phyloP scores from a whole-genome alignment of 2,797 vertebrate species.

The Buphagus erythrorhynchus region DNA sequence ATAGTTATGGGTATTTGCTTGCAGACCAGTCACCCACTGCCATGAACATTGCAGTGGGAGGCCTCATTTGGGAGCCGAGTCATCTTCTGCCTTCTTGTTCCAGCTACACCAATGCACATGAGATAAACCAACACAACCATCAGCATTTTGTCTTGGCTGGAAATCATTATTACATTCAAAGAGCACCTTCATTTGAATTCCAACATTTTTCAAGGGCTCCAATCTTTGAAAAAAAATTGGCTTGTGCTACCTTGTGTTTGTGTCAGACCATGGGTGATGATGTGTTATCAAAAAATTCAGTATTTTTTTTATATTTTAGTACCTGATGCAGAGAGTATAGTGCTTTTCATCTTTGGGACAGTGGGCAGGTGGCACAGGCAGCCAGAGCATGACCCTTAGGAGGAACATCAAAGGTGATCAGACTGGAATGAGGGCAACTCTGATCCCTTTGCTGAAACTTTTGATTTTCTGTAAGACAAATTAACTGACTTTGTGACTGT shows the following conservation, averaged over 20 bases:
- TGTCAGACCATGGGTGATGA: background rate
- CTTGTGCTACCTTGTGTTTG: background rate
- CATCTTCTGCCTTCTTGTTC: background rate
- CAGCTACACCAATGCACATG: background rate
- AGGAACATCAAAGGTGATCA: background rate
- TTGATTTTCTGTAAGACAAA: background rate
- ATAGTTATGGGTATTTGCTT: background rate
- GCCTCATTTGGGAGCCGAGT: background rate
- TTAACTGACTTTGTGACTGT: background rate
- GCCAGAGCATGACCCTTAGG: no score
- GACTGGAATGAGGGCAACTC: background rate
- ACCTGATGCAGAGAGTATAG: background rate
- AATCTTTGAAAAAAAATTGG: background rate
- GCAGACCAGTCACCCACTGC: background rate
- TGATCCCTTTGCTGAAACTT: background rate
- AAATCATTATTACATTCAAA: background rate
- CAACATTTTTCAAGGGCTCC: background rate
- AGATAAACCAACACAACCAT: background rate
- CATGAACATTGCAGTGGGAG: background rate
- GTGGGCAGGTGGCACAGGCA: background rate
- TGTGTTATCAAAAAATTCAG: accelerated
- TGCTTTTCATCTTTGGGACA: background rate
- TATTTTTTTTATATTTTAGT: background rate
- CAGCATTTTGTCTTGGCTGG: background rate
- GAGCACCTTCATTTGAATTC: background rate